Conservation (phyloP, 2,888 invertebrate species). For the Eupithecia pulchellata region DNA sequence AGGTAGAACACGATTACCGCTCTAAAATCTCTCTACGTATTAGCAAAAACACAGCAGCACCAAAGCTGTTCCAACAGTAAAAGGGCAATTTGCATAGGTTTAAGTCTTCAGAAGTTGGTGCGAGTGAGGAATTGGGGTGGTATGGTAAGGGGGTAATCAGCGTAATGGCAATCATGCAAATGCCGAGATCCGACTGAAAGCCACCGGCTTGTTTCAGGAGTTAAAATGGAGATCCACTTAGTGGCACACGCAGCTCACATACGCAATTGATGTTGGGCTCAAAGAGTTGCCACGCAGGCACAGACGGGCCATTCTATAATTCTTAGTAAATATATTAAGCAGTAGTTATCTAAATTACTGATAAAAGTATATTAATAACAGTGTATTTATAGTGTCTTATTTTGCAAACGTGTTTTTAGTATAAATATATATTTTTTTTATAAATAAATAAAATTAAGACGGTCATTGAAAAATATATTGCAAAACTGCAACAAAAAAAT, state of each 20-base stretch:
- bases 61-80: slow-evolving; percentile 49
- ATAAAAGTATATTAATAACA: too few relatives aligned
- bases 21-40: background rate
- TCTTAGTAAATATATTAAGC: too few relatives aligned
- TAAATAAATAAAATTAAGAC: too few relatives aligned
- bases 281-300: slow-evolving; percentile 54
- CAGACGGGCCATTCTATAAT: slow-evolving; percentile 36
- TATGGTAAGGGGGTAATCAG: slow-evolving; percentile 69
- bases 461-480: background rate
- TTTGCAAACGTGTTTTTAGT: too few relatives aligned
- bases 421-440: too few relatives aligned
- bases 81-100: slow-evolving; percentile 79
- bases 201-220: slow-evolving; percentile 85
- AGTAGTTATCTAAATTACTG: too few relatives aligned
- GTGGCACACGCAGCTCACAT: slow-evolving; percentile 82
- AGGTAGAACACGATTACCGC: background rate
- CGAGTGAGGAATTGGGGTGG: slow-evolving; percentile 52
- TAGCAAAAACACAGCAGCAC: slow-evolving; percentile 13
- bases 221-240: slow-evolving; percentile 86
- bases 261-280: slow-evolving; percentile 76
- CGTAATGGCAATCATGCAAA: slow-evolving; percentile 85
- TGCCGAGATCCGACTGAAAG: slow-evolving; percentile 84
- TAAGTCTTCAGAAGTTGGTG: slow-evolving; percentile 65
- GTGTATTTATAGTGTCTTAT: too few relatives aligned
- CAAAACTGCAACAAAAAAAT: background rate